Conservation (phyloP, 1,140 invertebrate genomes). For the Wasmannia auropunctata region DNA sequence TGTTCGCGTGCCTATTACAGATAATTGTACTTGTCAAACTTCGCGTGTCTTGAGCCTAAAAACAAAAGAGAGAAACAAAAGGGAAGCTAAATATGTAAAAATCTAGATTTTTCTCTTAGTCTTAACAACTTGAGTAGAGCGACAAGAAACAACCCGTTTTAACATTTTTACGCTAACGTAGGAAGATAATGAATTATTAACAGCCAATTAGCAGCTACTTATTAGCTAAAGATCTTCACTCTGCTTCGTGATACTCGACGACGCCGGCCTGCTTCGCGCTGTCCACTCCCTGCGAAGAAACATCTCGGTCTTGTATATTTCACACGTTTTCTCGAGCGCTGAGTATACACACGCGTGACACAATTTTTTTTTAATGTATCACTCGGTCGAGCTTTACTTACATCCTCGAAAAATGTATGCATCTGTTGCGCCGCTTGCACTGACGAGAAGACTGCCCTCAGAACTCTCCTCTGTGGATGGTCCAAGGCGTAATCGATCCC, state of each 20-base stretch:
- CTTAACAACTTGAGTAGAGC: conserved; percentile 16
- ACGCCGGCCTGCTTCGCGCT: conserved; percentile 73
- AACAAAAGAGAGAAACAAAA: not conserved
- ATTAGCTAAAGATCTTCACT: conserved; percentile 35
- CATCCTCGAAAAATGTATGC: conserved; percentile 81
- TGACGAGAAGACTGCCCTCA: conserved; percentile 84
- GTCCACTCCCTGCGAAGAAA: conserved; percentile 72
- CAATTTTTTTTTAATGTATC: not conserved
- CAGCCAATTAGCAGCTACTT: conserved; percentile 25
- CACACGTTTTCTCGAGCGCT: not conserved
- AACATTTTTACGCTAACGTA: conserved; percentile 40
- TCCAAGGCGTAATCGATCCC: conserved; percentile 84
- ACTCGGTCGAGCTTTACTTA: conserved; percentile 67
- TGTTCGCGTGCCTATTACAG: not conserved
- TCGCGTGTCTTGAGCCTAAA: not conserved
- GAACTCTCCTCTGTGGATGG: conserved; percentile 79
- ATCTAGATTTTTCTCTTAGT: conserved; percentile 2
- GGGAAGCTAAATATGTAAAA: not conserved
- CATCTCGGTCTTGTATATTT: not conserved
- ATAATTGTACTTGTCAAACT: conserved; percentile 29
- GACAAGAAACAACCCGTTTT: conserved; percentile 20
- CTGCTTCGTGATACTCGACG: conserved; percentile 64
- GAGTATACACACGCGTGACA: not conserved
- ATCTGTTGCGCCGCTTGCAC: conserved; percentile 82
- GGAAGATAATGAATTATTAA: conserved; percentile 44